phyloP scores from a whole-genome alignment of 2,888 invertebrate species.

The Leptopilina syphax region DNA sequence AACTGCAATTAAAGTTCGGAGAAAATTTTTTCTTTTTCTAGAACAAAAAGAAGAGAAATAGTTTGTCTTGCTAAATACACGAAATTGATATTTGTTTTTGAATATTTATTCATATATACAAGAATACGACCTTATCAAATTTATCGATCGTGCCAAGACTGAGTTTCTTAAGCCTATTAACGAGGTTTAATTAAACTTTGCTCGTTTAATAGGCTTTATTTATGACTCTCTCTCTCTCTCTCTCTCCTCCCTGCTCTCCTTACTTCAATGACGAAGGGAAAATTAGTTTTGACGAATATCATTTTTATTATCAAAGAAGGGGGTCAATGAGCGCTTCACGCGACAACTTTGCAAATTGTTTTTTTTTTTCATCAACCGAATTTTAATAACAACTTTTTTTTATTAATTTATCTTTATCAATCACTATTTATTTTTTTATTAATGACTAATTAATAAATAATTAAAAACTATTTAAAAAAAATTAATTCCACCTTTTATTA shows the following conservation, averaged over 20 bases:
- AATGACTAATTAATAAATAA: too few relatives aligned
- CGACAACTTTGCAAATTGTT: background rate
- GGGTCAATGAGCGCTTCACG: background rate
- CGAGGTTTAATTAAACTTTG: constrained; percentile 65
- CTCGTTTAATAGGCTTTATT: constrained; percentile 58
- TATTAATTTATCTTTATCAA: too few relatives aligned
- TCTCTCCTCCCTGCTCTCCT: constrained; percentile 24
- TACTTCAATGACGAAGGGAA: constrained; percentile 37
- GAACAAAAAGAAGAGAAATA: background rate
- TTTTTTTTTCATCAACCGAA: too few relatives aligned
- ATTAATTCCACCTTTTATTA: too few relatives aligned
- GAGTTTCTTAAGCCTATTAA: constrained; percentile 61
- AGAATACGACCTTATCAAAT: constrained; percentile 6
- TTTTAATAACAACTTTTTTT: too few relatives aligned
- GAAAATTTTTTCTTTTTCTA: background rate
- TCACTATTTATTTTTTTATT: too few relatives aligned
- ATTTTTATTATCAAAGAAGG: background rate
- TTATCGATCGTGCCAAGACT: constrained; percentile 12
- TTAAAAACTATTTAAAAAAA: too few relatives aligned
- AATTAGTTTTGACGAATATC: constrained; percentile 39
- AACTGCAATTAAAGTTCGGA: background rate
- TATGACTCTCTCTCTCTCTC: background rate
- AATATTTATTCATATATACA: background rate
- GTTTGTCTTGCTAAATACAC: background rate
- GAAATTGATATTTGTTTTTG: background rate